A percentile compares a stretch with the other conserved stretches of the same genome.
phyloP scores from a whole-genome alignment of 2,888 invertebrate genomes.

The Pyrocoelia pectoralis region DNA sequence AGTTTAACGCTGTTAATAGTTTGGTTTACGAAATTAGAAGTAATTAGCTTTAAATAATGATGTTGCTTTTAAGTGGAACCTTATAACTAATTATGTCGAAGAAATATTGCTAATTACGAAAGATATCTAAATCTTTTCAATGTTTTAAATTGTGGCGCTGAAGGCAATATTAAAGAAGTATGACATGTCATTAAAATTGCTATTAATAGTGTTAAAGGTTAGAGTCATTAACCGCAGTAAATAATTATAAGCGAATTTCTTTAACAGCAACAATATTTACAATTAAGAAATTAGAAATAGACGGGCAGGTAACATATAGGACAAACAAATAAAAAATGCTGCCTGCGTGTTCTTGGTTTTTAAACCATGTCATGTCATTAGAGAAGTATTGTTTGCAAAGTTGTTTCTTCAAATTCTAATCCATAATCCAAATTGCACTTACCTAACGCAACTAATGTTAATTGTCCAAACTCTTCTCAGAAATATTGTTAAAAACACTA shows the following conservation, averaged over 20 bases:
- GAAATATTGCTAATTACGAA: neutral
- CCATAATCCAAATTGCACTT: no score
- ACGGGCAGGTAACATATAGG: neutral
- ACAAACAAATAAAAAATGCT: neutral
- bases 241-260: no score
- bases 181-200: slow-evolving; percentile 5
- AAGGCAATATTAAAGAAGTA: slow-evolving; percentile 5
- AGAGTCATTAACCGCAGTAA: neutral
- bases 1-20: neutral
- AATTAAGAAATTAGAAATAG: neutral
- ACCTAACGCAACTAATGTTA: no score
- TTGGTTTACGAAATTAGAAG: neutral
- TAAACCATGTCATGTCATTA: neutral
- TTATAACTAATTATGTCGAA: neutral
- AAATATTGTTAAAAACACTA: no score
- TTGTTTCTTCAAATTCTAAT: no score
- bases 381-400: neutral
- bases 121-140: neutral
- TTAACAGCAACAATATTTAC: slow-evolving; percentile 2
- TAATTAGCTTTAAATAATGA: neutral
- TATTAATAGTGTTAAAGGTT: slow-evolving; percentile 10
- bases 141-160: neutral
- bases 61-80: neutral
- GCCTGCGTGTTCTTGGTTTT: no score
- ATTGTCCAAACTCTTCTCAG: no score